Evolutionary conservation across 2,113 vertebrate genomes (phyloP).

Genomic region (Murina feae): DNA sequence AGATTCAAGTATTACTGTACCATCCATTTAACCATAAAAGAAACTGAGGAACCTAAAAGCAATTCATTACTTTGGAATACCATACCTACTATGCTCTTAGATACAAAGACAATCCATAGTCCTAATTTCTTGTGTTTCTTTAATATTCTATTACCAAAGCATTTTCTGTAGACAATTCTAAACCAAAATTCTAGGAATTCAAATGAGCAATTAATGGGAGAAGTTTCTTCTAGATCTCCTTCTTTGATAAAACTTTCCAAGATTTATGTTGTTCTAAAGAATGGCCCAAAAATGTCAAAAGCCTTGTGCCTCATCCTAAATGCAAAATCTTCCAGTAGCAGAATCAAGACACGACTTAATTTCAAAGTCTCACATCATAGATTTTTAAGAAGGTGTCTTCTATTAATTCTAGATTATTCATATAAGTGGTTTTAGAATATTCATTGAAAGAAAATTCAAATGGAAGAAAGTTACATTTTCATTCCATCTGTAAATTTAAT

Average conservation of each 20-base stretch:
- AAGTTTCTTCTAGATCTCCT: conserved; percentile 42
- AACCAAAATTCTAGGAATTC: conserved; percentile 39
- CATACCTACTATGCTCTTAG: not conserved
- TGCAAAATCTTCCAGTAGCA: conserved; percentile 43
- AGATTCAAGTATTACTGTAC: not conserved
- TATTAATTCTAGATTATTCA: not conserved
- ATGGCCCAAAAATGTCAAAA: conserved; percentile 28
- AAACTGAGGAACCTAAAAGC: conserved; percentile 30
- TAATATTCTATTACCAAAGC: conserved; percentile 24
- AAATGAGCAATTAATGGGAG: conserved; percentile 37
- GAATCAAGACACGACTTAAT: conserved; percentile 51
- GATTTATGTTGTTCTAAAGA: conserved; percentile 33
- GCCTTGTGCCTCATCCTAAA: conserved; percentile 7
- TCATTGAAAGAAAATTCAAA: conserved; percentile 13
- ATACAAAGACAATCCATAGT: not conserved
- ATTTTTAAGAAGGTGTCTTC: not conserved
- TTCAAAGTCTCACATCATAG: conserved; percentile 6
- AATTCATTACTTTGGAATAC: not conserved
- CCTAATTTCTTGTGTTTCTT: conserved; percentile 20
- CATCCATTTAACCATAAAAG: conserved; percentile 38
- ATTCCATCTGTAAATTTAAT: conserved; percentile 16
- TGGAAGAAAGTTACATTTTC: conserved; percentile 37
- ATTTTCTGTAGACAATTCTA: not conserved
- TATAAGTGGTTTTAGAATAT: not conserved
- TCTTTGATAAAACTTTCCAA: conserved; percentile 54